A percentile compares a stretch with the other conserved stretches of the same genome.
phyloP scores from a whole-genome alignment of 2,888 invertebrate genomes.

The Scaptomyza flava region DNA sequence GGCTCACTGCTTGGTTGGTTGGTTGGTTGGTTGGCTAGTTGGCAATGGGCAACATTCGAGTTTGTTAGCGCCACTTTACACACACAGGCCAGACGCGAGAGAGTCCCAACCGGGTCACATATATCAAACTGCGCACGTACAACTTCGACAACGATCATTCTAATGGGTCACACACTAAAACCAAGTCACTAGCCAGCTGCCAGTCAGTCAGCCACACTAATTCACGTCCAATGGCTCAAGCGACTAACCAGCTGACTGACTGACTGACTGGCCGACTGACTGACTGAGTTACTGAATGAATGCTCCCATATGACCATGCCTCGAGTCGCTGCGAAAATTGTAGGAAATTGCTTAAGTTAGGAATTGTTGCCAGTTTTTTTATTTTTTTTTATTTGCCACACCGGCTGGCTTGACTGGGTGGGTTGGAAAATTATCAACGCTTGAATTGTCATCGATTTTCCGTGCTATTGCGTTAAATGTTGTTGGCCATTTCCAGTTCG shows the following conservation, averaged over 20 bases:
- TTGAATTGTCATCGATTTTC: slow-evolving; percentile 80
- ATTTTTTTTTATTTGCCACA: slow-evolving; percentile 56
- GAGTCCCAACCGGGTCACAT: slow-evolving; percentile 59
- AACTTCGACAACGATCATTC: slow-evolving; percentile 76
- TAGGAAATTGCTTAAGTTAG: slow-evolving; percentile 79
- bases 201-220: slow-evolving; percentile 59
- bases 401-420: slow-evolving; percentile 34
- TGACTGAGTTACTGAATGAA: slow-evolving; percentile 37
- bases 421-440: slow-evolving; percentile 75
- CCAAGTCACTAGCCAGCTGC: slow-evolving; percentile 60
- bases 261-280: slow-evolving; percentile 11
- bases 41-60: slow-evolving; percentile 60
- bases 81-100: slow-evolving; percentile 50
- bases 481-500: slow-evolving; percentile 58
- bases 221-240: slow-evolving; percentile 72
- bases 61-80: slow-evolving; percentile 71
- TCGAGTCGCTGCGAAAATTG: slow-evolving; percentile 72
- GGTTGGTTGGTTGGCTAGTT: slow-evolving; percentile 1
- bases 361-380: slow-evolving; percentile 69
- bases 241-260: slow-evolving; percentile 18
- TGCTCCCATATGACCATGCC: slow-evolving; percentile 54
- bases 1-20: slow-evolving; percentile 11
- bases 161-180: slow-evolving; percentile 76
- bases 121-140: slow-evolving; percentile 72
- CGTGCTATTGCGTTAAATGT: slow-evolving; percentile 78